A percentile compares a stretch with the other conserved stretches of the same genome.
Evolutionary conservation across 1,140 invertebrate genomes (phyloP).

Genomic region (Brachionus asplanchnoidis): DNA sequence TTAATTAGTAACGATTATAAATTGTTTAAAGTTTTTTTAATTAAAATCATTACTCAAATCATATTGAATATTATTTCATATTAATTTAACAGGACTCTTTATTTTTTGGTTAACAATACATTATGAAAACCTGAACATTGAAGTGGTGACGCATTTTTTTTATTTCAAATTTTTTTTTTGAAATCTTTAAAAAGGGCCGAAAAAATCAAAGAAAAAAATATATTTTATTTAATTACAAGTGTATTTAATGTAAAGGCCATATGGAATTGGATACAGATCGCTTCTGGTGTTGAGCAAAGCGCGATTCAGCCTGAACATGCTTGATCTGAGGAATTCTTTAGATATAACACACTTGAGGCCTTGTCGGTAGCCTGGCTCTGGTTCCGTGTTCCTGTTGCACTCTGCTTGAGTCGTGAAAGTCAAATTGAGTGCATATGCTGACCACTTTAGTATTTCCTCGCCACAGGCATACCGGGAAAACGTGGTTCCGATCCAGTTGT

Average conservation of each 20-base stretch:
- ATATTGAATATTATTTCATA: too few species aligned
- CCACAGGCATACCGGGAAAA: slow-evolving; percentile 4
- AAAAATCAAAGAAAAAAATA: neutral
- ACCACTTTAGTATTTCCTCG: slow-evolving; percentile 4
- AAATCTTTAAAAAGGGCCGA: neutral
- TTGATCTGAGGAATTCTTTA: neutral
- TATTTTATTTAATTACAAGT: slow-evolving; percentile 29
- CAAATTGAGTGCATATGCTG: neutral
- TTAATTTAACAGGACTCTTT: too few species aligned
- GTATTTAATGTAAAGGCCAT: slow-evolving; percentile 16
- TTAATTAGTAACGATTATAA: too few species aligned
- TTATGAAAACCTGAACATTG: too few species aligned
- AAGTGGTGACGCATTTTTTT: too few species aligned
- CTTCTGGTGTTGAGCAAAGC: neutral
- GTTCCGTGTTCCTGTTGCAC: neutral
- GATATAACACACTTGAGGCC: slow-evolving; percentile 9
- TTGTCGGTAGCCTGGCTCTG: neutral
- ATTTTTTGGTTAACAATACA: too few species aligned
- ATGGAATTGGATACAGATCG: slow-evolving; percentile 34
- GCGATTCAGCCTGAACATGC: slow-evolving; percentile 35
- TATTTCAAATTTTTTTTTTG: neutral
- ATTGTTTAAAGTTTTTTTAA: too few species aligned
- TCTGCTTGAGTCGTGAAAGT: neutral
- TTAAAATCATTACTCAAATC: too few species aligned
- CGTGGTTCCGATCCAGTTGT: neutral